A percentile compares a stretch with the other conserved stretches of the same genome.
phyloP scores from a whole-genome alignment of 2,797 vertebrate species.

The Phylloscopus collybita region DNA sequence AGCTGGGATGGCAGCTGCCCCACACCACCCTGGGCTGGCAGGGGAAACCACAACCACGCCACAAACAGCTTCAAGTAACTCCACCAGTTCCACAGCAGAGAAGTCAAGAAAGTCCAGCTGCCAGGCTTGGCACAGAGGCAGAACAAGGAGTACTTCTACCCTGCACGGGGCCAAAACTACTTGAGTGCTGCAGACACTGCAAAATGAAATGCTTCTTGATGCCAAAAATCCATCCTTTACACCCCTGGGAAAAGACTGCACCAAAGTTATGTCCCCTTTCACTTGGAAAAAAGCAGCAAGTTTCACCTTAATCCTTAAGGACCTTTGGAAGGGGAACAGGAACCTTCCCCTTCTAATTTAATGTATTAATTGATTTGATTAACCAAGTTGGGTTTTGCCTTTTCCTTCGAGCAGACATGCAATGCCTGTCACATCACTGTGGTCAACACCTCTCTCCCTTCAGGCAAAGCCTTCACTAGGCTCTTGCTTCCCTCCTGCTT shows the following conservation, averaged over 20 bases:
- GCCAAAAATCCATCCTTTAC: not conserved
- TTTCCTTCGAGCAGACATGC: not conserved
- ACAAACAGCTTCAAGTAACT: not conserved
- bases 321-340: not conserved
- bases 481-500: not conserved
- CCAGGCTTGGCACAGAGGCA: not conserved
- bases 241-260: not conserved
- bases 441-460: not conserved
- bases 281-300: not conserved
- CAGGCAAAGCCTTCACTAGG: not conserved
- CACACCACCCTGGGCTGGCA: not conserved
- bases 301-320: not conserved
- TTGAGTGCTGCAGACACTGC: not conserved
- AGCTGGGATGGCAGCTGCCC: not conserved
- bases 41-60: accelerated
- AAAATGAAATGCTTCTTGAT: not conserved
- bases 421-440: not conserved
- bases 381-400: not conserved
- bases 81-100: not conserved
- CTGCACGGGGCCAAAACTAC: accelerated
- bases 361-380: not conserved
- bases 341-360: not conserved
- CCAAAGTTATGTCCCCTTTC: not conserved
- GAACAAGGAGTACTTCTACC: not conserved
- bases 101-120: not conserved